Evolutionary conservation across 2,797 vertebrate genomes (phyloP).

Genomic region (Hippoglossus hippoglossus): DNA sequence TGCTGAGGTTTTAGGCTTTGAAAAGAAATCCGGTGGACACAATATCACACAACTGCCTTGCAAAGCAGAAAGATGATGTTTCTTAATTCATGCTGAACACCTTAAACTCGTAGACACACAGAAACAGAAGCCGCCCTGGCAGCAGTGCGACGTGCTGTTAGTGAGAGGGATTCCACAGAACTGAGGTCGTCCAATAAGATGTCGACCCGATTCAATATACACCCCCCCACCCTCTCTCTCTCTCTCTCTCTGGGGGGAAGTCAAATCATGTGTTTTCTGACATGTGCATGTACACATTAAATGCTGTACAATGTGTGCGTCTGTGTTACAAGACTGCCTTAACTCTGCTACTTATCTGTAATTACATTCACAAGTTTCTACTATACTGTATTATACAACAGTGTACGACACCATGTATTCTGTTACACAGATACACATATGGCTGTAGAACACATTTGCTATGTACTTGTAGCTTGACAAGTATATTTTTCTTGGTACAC

Average conservation of each 20-base stretch:
- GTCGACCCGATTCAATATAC: conserved; percentile 53
- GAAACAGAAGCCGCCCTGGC: conserved; percentile 47
- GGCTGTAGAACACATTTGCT: neutral
- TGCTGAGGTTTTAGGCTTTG: conserved; percentile 64
- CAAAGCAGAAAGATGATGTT: conserved; percentile 58
- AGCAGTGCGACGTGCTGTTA: conserved; percentile 31
- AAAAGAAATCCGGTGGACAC: conserved; percentile 64
- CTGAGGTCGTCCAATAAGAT: conserved; percentile 51
- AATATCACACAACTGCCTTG: conserved; percentile 52
- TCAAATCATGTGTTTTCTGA: conserved; percentile 43
- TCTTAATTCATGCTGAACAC: conserved; percentile 47
- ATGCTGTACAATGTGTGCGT: conserved; percentile 19
- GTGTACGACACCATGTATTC: neutral
- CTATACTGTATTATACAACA: neutral
- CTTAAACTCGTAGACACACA: conserved; percentile 38
- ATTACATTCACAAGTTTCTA: conserved; percentile 24
- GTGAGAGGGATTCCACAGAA: conserved; percentile 57
- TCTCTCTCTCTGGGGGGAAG: conserved; percentile 41
- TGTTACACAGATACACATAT: neutral
- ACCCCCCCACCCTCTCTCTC: conserved; percentile 9
- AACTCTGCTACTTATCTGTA: conserved; percentile 15
- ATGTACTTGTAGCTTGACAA: conserved; percentile 9
- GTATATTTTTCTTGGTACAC: conserved; percentile 43
- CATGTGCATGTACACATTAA: conserved; percentile 14
- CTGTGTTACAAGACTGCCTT: conserved; percentile 24